phyloP scores from a whole-genome alignment of 2,888 invertebrate species.

The Harpagoxenus sublaevis region DNA sequence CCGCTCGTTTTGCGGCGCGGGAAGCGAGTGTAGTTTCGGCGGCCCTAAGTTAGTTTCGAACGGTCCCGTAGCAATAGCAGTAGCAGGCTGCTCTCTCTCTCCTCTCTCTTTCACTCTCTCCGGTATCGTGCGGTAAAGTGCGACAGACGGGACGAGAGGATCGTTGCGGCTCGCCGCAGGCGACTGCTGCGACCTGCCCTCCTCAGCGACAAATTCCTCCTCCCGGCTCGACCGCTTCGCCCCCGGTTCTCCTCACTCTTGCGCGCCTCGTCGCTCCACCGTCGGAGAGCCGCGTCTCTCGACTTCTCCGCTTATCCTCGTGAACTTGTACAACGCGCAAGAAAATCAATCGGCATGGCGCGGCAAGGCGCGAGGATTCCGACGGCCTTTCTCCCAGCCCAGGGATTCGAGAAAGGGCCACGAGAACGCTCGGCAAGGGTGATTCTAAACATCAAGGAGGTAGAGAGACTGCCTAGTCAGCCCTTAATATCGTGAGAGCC shows the following conservation, averaged over 20 bases:
- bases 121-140: slow-evolving; percentile 68
- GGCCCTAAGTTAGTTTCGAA: slow-evolving; percentile 72
- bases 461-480: slow-evolving; percentile 83
- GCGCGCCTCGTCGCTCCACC: slow-evolving; percentile 62
- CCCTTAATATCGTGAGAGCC: slow-evolving; percentile 86
- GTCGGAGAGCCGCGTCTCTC: slow-evolving; percentile 53
- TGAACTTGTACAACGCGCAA: slow-evolving; percentile 71
- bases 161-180: slow-evolving; percentile 83
- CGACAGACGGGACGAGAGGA: slow-evolving; percentile 76
- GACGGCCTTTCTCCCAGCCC: slow-evolving; percentile 38
- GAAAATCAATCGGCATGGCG: slow-evolving; percentile 84
- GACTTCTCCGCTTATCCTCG: slow-evolving; percentile 68
- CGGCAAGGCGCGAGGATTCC: slow-evolving; percentile 60
- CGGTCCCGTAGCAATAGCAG: slow-evolving; percentile 65
- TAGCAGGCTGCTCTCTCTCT: slow-evolving; percentile 44
- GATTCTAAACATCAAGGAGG: slow-evolving; percentile 66
- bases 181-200: slow-evolving; percentile 83
- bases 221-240: slow-evolving; percentile 59
- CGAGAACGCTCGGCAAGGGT: slow-evolving; percentile 48
- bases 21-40: slow-evolving; percentile 69
- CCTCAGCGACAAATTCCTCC: slow-evolving; percentile 77
- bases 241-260: slow-evolving; percentile 53
- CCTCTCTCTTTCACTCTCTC: slow-evolving; percentile 47
- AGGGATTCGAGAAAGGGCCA: slow-evolving; percentile 7
- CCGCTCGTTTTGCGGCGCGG: slow-evolving; percentile 77